Base-by-base conservation (phyloP, 2,113 vertebrate species). In the Microtus oregoni region DNA sequence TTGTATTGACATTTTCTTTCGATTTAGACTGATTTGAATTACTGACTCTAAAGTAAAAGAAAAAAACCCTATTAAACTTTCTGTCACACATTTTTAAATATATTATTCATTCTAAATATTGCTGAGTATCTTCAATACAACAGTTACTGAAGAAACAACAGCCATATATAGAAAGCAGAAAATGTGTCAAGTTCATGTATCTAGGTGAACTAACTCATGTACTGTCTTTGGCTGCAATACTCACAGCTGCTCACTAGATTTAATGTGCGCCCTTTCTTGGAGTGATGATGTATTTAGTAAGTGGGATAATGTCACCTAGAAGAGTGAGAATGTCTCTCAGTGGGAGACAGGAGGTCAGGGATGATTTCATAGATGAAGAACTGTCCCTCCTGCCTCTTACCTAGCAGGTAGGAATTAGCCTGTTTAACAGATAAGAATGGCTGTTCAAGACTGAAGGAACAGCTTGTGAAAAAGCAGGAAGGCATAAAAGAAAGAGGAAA, bases 341-440 rank as follows among this genome's bases (percentile, higher is more conserved):
- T 92, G 30, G 70, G 76, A 90, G 12, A 75, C n/a, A 13, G 6
- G 28, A 94, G 24, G 76, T 95, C 85, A 92, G 86, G 3, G 26
- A 87, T 63, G 38, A 55, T 41, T 92, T 95, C 72, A 50, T 17
- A 97, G 86, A 92, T 82, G 63, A 90, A 81, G 47, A 90, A 94
- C 82, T 94, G 41, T 93, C 92, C 90, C 52, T 81, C 47, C 9
- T 55, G 22, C 20, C 30, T 94, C 88, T 90, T 73, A 86, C 8
- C 76, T 82, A 93, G 90, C 65, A 94, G 82, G 44, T 86, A 63
- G 44, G 24, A 72, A 94, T 96, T 92, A 93, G 20, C 19, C 55
- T 89, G 79, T 85, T 96, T 81, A 79, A 97, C 86, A 87, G 86
- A 63, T 44, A 96, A 93, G 79, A 97, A 93, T 26, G 7, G 72